Evolutionary conservation across 2,797 vertebrate genomes (phyloP).

Genomic region (Corythornis leucogaster): DNA sequence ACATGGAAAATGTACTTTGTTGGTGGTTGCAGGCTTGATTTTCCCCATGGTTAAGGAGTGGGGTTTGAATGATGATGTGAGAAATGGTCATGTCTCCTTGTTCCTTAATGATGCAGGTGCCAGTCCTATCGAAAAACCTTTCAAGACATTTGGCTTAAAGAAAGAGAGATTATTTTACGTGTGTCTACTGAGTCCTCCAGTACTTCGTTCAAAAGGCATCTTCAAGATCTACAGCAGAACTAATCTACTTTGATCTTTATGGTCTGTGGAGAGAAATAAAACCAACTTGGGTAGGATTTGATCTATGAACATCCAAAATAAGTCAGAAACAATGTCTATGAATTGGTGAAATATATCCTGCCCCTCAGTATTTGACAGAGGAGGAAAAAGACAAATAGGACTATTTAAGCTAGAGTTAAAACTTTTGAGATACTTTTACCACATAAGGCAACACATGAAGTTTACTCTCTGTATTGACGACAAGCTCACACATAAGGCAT

Average conservation of each 20-base stretch:
- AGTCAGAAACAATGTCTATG: neutral
- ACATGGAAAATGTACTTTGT: neutral
- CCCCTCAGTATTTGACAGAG: neutral
- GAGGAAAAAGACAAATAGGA: neutral
- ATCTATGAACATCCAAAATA: neutral
- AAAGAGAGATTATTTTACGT: neutral
- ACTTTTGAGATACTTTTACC: neutral
- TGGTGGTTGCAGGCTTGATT: neutral
- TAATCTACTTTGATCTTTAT: neutral
- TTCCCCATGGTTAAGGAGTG: neutral
- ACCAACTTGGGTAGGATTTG: neutral
- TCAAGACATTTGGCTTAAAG: neutral
- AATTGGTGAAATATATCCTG: neutral
- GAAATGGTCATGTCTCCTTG: neutral
- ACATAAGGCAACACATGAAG: neutral
- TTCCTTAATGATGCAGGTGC: neutral
- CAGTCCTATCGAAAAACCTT: neutral
- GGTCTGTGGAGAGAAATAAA: neutral
- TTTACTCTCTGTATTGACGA: neutral
- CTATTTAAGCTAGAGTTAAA: neutral
- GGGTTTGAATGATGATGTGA: neutral
- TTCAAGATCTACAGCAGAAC: neutral
- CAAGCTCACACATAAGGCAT: neutral
- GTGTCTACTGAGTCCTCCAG: neutral
- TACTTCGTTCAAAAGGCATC: neutral